These are phyloP conservation scores for Tupaia chinensis DNA, from an alignment of 2,113 vertebrate genomes.

Conservation along the genomic window DNA sequence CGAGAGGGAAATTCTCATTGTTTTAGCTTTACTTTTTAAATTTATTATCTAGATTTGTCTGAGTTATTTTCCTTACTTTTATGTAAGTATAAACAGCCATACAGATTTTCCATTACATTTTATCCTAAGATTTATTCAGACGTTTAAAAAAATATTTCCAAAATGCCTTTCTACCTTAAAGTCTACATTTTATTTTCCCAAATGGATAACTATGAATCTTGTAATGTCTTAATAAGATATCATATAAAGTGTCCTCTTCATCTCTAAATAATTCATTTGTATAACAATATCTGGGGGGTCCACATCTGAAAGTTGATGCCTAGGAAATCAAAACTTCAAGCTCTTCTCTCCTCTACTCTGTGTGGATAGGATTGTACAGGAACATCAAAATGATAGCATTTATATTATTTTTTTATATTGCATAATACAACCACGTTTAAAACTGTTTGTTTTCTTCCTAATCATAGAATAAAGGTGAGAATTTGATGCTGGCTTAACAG, in stretches of 20 bases:
- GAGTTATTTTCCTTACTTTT: not conserved
- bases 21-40: not conserved
- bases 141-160: conserved; percentile 10
- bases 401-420: conserved; percentile 11
- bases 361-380: not conserved
- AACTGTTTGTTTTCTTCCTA: not conserved
- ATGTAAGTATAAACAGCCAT: not conserved
- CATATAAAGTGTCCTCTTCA: not conserved
- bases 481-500: not conserved
- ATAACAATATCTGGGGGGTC: not conserved
- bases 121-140: not conserved
- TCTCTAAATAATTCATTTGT: not conserved
- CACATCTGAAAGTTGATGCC: not conserved
- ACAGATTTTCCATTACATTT: not conserved
- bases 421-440: not conserved
- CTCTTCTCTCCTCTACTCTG: not conserved
- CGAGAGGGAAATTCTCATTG: not conserved
- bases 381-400: not conserved
- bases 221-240: not conserved
- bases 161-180: not conserved
- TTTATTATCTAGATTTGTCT: not conserved
- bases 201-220: not conserved
- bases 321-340: not conserved
- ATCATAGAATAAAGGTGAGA: not conserved
- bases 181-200: not conserved